Conservation (phyloP, 2,888 invertebrate species). For the Nemotelus nigrinus region DNA sequence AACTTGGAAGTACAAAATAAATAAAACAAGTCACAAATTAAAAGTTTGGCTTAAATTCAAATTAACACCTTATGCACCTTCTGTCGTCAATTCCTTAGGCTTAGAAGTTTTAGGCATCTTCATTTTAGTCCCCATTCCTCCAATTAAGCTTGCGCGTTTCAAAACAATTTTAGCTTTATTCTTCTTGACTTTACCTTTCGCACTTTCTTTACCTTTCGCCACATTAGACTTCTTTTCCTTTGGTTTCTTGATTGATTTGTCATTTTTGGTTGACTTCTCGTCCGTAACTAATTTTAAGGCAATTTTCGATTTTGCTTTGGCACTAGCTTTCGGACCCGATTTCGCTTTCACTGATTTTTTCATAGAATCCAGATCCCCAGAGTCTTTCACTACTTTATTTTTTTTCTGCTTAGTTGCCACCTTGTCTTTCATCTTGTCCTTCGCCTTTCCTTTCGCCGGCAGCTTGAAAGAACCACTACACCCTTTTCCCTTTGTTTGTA, state of each 20-base stretch:
- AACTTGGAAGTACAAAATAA: too few relatives aligned
- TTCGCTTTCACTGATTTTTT: neutral
- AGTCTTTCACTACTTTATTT: too few relatives aligned
- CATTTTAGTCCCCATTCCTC: neutral
- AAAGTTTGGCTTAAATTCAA: too few relatives aligned
- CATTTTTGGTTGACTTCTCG: neutral
- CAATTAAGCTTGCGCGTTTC: neutral
- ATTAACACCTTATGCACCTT: too few relatives aligned
- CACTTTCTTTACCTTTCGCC: neutral
- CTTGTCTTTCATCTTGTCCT: neutral
- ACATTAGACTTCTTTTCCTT: neutral
- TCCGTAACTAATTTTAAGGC: neutral
- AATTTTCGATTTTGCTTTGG: neutral
- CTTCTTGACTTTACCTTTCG: neutral
- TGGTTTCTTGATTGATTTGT: neutral
- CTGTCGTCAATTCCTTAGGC: too few relatives aligned
- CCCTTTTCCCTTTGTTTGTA: neutral
- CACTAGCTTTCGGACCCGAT: neutral
- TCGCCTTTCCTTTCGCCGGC: neutral
- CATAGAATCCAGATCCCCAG: neutral
- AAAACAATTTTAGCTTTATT: neutral
- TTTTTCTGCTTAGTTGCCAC: neutral
- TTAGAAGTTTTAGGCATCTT: neutral
- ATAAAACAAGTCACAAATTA: too few relatives aligned
- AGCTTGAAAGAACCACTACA: neutral